Percentiles rank a stretch among this genome's conserved stretches.
Conservation (phyloP, 2,797 vertebrate genomes). For the Sebastes itinus region DNA sequence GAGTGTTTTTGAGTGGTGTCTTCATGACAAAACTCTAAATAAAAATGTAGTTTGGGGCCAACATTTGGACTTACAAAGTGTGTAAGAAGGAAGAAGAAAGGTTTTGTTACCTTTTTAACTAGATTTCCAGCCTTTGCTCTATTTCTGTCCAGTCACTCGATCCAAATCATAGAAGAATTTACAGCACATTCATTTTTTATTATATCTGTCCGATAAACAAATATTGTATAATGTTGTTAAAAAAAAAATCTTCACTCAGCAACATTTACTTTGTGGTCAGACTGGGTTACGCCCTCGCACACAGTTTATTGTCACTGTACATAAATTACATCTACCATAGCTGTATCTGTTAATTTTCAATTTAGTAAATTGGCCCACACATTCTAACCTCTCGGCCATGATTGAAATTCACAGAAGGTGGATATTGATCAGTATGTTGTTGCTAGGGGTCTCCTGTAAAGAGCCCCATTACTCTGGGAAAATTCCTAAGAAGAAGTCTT, state of each 20-base stretch:
- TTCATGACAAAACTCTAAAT: slow-evolving; percentile 10
- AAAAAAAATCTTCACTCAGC: not conserved
- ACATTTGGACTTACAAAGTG: slow-evolving; percentile 14
- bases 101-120: slow-evolving; percentile 12
- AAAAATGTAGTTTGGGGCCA: slow-evolving; percentile 12
- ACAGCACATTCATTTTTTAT: not conserved
- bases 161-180: not conserved
- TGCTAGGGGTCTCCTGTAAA: not conserved
- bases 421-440: slow-evolving; percentile 25
- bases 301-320: not conserved
- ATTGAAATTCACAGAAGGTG: slow-evolving; percentile 29
- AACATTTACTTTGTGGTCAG: not conserved
- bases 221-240: not conserved
- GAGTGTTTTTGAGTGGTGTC: slow-evolving; percentile 9
- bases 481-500: not conserved
- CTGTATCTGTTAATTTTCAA: slow-evolving; percentile 11
- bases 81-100: slow-evolving; percentile 10
- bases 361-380: slow-evolving; percentile 10
- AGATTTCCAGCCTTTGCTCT: slow-evolving; percentile 1
- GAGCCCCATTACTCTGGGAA: not conserved
- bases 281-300: not conserved
- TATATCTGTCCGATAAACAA: not conserved
- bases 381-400: not conserved
- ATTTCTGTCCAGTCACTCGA: slow-evolving; percentile 11
- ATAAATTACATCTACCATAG: not conserved